These are phyloP conservation scores for Venustoraphidia nigricollis DNA, from an alignment of 2,888 invertebrate genomes.

Conservation along the genomic window DNA sequence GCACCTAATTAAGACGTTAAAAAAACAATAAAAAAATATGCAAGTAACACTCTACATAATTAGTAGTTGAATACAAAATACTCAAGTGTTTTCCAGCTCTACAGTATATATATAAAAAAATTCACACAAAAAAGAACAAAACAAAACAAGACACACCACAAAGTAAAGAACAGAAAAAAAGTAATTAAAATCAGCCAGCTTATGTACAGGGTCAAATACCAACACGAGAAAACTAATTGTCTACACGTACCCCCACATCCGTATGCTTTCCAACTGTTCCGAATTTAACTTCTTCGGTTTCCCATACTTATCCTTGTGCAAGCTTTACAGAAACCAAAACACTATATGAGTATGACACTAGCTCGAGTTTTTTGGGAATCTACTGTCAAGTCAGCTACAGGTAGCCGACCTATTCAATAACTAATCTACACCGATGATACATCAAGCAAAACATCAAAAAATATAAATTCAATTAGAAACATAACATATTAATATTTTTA, in stretches of 20 bases:
- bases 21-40: too few relatives aligned
- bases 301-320: slow-evolving; percentile 76
- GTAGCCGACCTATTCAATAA: background rate
- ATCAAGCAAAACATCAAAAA: slow-evolving; percentile 5
- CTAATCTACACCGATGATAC: background rate
- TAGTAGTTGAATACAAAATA: too few relatives aligned
- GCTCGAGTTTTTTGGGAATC: too few relatives aligned
- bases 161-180: slow-evolving; percentile 7
- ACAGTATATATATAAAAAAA: background rate
- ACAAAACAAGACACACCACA: slow-evolving; percentile 2
- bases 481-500: too few relatives aligned
- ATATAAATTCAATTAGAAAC: slow-evolving; percentile 7
- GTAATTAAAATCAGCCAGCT: slow-evolving; percentile 3
- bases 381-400: background rate
- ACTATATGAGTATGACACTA: background rate
- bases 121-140: background rate
- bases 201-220: slow-evolving; percentile 4
- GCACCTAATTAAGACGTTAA: too few relatives aligned
- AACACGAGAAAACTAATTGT: slow-evolving; percentile 5
- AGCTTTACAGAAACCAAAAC: slow-evolving; percentile 47
- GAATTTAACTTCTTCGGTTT: slow-evolving; percentile 65
- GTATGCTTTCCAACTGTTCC: slow-evolving; percentile 46
- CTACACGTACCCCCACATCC: slow-evolving; percentile 10
- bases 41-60: too few relatives aligned
- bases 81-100: background rate